Evolutionary conservation across 1,140 invertebrate genomes (phyloP).

Genomic region (Caerostris extrusa): DNA sequence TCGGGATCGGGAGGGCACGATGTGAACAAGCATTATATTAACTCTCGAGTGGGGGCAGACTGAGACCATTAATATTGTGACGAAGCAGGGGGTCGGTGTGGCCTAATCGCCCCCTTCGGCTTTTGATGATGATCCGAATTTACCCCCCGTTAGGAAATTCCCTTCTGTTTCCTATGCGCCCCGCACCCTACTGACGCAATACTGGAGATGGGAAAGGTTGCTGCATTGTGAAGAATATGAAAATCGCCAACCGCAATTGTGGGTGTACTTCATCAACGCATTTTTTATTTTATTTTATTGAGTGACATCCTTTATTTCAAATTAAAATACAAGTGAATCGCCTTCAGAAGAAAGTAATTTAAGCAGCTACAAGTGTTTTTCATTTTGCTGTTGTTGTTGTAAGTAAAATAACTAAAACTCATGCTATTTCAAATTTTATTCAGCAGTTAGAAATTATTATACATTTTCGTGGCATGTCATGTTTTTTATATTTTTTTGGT

Average conservation of each 20-base stretch:
- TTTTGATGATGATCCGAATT: conserved; percentile 74
- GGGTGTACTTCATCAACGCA: neutral
- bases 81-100: conserved; percentile 29
- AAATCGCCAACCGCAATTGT: neutral
- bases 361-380: neutral
- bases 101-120: conserved; percentile 67
- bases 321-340: neutral
- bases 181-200: conserved; percentile 40
- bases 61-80: conserved; percentile 73
- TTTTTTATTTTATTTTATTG: neutral
- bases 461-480: no score
- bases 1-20: conserved; percentile 46
- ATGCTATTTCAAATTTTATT: no score
- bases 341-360: no score
- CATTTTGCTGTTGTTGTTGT: neutral
- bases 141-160: conserved; percentile 54
- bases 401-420: no score
- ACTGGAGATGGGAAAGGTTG: neutral
- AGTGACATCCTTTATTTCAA: neutral
- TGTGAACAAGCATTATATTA: neutral
- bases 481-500: no score
- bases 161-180: conserved; percentile 61
- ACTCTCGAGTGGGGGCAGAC: conserved; percentile 39
- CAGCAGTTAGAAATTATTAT: no score
- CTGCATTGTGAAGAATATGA: neutral